Evolutionary conservation across 1,140 invertebrate genomes (phyloP), one percentile per base, ranked within the genome.

Genomic region (Drosophila guanche): DNA sequence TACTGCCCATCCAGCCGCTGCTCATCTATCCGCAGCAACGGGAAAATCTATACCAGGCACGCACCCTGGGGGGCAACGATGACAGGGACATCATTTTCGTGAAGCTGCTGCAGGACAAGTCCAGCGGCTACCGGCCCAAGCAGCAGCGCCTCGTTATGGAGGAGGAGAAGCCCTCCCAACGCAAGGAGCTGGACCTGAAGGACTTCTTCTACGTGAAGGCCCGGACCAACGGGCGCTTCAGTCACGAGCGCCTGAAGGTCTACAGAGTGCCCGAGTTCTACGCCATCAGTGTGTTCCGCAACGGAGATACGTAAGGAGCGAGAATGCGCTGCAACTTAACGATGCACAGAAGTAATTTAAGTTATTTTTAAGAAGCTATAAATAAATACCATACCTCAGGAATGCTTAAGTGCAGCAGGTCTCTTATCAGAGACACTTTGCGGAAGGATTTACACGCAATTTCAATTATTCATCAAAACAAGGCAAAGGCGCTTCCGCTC

Each of bases 161-260:
- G 2, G 56, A 75, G 22, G 54, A 71, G 10, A 40, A 68, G n/a
- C 10, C 42, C n/a, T 41, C 47, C 4, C 47, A 50, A 1, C 68
- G 50, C 14, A 89, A 73, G 67, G 78, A 73, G 12, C 58, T 56
- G 16, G 51, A 57, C 27, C 47, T 90, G 20, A 90, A 89, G 53
- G 89, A 90, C 41, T 89, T 90, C 5, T 90, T 90, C 69, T 90
- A 84, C 60, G 89, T 90, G 0, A 90, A 90, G 43, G 81, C 89
- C 5, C 59, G 74, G 0, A 62, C 81, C 46, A 90, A 90, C 43
- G 89, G 89, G 1, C 79, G 81, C 14, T 90, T 90, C 37, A 90
- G 89, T 41, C 73, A 86, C 37, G 79, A 89, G 23, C 89, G 89
- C 5, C 47, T 90, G 12, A 90, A 90, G 73, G 77, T 86, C 0